A percentile compares a stretch with the other conserved stretches of the same genome.
Conservation (phyloP, 2,888 invertebrate genomes). For the Xylota sylvarum region DNA sequence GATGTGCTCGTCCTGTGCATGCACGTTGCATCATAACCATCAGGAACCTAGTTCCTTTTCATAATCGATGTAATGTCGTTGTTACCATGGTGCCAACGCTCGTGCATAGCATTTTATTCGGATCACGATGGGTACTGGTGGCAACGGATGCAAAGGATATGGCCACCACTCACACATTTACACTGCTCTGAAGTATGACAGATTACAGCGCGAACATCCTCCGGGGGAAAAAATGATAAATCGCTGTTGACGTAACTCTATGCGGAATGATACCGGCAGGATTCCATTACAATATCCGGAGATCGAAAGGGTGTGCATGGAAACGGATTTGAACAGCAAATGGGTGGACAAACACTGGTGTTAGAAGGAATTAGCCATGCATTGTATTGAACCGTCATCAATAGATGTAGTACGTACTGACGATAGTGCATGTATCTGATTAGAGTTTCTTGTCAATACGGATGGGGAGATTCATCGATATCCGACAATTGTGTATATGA, state of each 20-base stretch:
- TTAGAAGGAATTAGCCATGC: slow-evolving; percentile 14
- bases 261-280: slow-evolving; percentile 31
- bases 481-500: not conserved
- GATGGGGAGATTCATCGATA: not conserved
- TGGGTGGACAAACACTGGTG: slow-evolving; percentile 10
- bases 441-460: not conserved
- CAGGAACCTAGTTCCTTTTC: slow-evolving; percentile 26
- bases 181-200: slow-evolving; percentile 33
- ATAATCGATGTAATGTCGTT: slow-evolving; percentile 37
- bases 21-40: slow-evolving; percentile 53
- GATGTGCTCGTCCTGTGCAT: slow-evolving; percentile 16
- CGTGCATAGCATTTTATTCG: slow-evolving; percentile 2
- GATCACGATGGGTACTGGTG: slow-evolving; percentile 6
- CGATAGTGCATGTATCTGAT: not conserved
- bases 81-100: slow-evolving; percentile 15
- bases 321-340: slow-evolving; percentile 21
- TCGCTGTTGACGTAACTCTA: slow-evolving; percentile 35
- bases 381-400: slow-evolving; percentile 1
- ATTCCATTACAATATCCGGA: slow-evolving; percentile 53
- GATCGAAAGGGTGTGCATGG: slow-evolving; percentile 24
- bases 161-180: slow-evolving; percentile 30
- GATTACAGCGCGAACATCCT: slow-evolving; percentile 42
- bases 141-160: slow-evolving; percentile 42
- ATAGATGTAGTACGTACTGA: slow-evolving; percentile 1
- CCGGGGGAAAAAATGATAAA: slow-evolving; percentile 49